Evolutionary conservation across 2,797 vertebrate species (phyloP), one percentile per base, ranked within the genome.

Genomic region (Synaphobranchus kaupii): DNA sequence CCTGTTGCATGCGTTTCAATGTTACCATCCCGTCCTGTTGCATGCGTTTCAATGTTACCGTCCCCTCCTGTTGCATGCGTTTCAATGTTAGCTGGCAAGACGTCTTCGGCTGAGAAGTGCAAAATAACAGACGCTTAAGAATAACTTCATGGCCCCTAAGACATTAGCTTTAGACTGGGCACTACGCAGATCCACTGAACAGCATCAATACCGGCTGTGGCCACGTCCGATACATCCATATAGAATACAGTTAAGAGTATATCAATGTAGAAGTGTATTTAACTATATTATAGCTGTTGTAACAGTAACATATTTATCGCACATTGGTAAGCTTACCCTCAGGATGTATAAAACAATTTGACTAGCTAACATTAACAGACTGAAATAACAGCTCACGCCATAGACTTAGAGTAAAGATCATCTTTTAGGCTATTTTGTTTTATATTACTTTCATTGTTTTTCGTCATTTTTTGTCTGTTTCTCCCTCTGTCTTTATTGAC

Each of bases 11-110:
- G 52, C 22, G 71, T 78, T 48, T n/a, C 85, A 44, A 39, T 83
- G 82, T 13, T 52, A 58, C 48, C 63, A 31, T 28, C 58, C 50
- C 82, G 85, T 86, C 87, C 88, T 87, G 88, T 3, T 85, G 13
- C 28, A 4, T 73, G 39, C 71, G 7, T 39, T 58, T 44, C 73
- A 44, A 13, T n/a, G 39, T 39, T 20, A 39, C 34, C 34, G 71
- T 44, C 58, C 68, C 50, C 85, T 48, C 47, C 71, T 56, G 52
- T 15, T 6, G 17, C 31, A 44, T 66, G 54, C 20, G 76, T 71
- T 47, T 31, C 85, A 47, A n/a, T 78, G 83, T 17, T 34, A 20
- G 34, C 47, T 80, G 68, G 80, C 34, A 52, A 6, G 81, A 83
- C 28, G 28, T 48, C 78, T 22, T 81, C 78, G 8, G 7, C 78